These are phyloP conservation scores for Panagrolaimus sp. DNA, from an alignment of 1,140 invertebrate species.

Conservation along the genomic window DNA sequence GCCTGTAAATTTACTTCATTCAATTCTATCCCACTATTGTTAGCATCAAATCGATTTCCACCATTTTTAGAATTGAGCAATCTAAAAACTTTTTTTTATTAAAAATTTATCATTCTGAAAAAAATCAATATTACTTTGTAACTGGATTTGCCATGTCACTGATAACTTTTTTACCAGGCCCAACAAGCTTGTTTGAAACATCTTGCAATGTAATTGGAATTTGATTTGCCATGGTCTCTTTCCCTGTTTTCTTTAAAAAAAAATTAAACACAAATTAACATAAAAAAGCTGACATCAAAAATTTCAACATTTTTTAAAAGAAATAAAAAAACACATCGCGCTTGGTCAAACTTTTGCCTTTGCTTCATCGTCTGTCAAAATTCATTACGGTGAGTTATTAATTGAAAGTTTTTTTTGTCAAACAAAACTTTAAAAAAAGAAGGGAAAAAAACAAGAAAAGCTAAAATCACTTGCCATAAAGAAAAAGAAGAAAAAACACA, in stretches of 20 bases:
- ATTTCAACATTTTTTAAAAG: background rate
- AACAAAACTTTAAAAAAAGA: too few species aligned
- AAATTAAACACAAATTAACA: background rate
- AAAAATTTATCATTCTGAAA: background rate
- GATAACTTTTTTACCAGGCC: conserved; percentile 8
- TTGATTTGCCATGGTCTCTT: conserved; percentile 27
- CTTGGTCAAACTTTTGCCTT: background rate
- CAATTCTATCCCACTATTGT: background rate
- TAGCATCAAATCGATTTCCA: background rate
- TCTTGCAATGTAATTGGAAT: conserved; percentile 27
- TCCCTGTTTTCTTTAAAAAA: background rate
- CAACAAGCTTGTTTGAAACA: conserved; percentile 22
- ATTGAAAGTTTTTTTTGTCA: background rate
- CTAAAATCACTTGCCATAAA: too few species aligned
- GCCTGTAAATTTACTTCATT: background rate
- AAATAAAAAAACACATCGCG: background rate
- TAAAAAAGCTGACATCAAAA: conserved; percentile 4
- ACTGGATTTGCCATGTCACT: background rate
- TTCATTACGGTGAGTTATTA: conserved; percentile 27
- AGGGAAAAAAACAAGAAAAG: too few species aligned
- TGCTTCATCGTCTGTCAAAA: conserved; percentile 13
- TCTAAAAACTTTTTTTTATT: conserved; percentile 6
- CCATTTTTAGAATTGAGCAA: background rate
- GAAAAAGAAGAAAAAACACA: too few species aligned
- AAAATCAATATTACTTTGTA: background rate